Conservation (phyloP, 2,888 invertebrate genomes). For the Tinea pellionella region DNA sequence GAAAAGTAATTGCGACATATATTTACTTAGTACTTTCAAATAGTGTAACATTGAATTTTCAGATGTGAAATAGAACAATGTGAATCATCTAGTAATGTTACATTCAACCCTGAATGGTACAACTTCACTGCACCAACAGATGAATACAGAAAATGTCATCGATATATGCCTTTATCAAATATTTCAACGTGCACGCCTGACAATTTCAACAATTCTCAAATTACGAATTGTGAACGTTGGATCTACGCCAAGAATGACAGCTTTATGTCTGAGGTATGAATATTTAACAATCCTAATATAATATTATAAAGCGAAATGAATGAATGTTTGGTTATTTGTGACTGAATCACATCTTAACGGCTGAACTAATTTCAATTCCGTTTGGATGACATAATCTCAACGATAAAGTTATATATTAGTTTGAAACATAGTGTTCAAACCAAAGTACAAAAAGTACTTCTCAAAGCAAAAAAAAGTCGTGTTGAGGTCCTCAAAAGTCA, state of each 20-base stretch:
- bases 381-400: too few species aligned
- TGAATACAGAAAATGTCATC: constrained; percentile 23
- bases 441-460: too few species aligned
- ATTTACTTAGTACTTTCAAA: too few species aligned
- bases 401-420: too few species aligned
- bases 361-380: too few species aligned
- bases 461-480: too few species aligned
- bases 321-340: not conserved
- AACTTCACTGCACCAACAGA: constrained; percentile 22
- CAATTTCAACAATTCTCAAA: constrained; percentile 20
- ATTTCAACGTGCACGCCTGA: constrained; percentile 19
- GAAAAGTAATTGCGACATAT: too few species aligned
- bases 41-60: constrained; percentile 1
- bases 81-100: constrained; percentile 18
- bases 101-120: constrained; percentile 20
- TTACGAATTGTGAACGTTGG: constrained; percentile 24
- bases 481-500: too few species aligned
- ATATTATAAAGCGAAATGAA: not conserved
- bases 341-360: not conserved
- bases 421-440: too few species aligned
- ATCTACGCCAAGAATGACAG: constrained; percentile 23
- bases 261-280: constrained; percentile 26
- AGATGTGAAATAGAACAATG: constrained; percentile 27
- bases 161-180: constrained; percentile 19
- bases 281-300: not conserved